Percentiles rank a stretch among this genome's conserved stretches.
phyloP scores from a whole-genome alignment of 2,113 vertebrate genomes.

The Chiloscyllium plagiosum region DNA sequence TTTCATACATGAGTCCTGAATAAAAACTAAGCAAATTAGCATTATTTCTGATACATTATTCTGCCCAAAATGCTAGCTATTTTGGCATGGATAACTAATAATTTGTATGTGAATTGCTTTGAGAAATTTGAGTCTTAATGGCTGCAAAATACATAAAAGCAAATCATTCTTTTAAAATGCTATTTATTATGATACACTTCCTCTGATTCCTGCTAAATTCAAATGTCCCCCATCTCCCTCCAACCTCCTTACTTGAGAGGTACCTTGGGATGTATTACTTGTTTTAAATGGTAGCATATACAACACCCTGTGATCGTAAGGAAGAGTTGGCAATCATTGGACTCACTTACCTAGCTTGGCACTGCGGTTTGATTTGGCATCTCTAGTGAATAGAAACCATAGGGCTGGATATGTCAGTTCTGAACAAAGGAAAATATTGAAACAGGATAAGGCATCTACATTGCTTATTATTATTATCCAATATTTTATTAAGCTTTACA shows the following conservation, averaged over 20 bases:
- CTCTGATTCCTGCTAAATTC: neutral
- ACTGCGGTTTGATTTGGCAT: constrained; percentile 19
- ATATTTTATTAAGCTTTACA: neutral
- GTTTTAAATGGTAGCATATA: neutral
- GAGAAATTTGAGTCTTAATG: neutral
- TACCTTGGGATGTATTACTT: neutral
- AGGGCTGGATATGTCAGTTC: neutral
- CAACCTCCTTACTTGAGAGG: neutral
- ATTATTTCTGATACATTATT: neutral
- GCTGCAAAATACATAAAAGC: neutral
- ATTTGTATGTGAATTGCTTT: neutral
- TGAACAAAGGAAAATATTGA: neutral
- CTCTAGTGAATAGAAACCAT: constrained; percentile 20
- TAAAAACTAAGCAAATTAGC: neutral
- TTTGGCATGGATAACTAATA: neutral
- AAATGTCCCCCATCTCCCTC: neutral
- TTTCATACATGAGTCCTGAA: too few relatives aligned
- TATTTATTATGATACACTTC: neutral
- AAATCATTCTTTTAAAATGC: neutral
- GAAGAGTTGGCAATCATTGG: neutral
- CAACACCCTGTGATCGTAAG: neutral
- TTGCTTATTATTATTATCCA: neutral
- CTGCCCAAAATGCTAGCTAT: neutral
- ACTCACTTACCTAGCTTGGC: neutral
- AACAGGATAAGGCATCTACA: neutral